Percentiles rank a stretch among this genome's conserved stretches.
phyloP scores from a whole-genome alignment of 2,888 invertebrate genomes.

The Thera obeliscata region DNA sequence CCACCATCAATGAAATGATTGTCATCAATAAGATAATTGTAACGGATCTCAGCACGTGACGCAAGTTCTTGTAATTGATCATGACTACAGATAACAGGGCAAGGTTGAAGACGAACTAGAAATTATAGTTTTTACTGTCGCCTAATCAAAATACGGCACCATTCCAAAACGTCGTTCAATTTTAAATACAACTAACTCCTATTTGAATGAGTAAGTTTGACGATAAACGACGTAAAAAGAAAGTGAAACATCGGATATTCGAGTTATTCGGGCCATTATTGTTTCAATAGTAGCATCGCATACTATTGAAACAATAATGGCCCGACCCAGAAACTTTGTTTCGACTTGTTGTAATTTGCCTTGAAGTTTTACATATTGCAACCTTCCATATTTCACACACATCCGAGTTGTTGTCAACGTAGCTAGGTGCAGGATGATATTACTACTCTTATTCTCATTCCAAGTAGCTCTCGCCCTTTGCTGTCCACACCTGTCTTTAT shows the following conservation, averaged over 20 bases:
- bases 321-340: conserved; percentile 41
- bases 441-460: conserved; percentile 47
- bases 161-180: conserved; percentile 8
- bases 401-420: conserved; percentile 51
- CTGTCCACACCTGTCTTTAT: conserved; percentile 79
- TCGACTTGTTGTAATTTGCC: conserved; percentile 49
- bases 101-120: conserved; percentile 45
- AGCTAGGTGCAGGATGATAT: conserved; percentile 23
- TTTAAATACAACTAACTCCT: background rate
- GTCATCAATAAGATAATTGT: conserved; percentile 47
- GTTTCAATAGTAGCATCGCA: no score
- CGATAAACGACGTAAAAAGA: conserved; percentile 40
- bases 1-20: conserved; percentile 36
- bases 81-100: conserved; percentile 40
- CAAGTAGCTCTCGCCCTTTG: conserved; percentile 59
- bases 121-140: conserved; percentile 15
- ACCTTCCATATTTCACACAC: conserved; percentile 52
- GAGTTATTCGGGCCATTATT: no score
- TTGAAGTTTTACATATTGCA: conserved; percentile 45
- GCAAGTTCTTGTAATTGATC: conserved; percentile 46
- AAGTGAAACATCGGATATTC: conserved; percentile 45
- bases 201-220: conserved; percentile 2
- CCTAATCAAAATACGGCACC: conserved; percentile 1
- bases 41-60: conserved; percentile 52
- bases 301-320: conserved; percentile 43